A percentile compares a stretch with the other conserved stretches of the same genome.
These are phyloP conservation scores for Oreochromis aureus DNA, from an alignment of 2,113 vertebrate species.

Conservation along the genomic window DNA sequence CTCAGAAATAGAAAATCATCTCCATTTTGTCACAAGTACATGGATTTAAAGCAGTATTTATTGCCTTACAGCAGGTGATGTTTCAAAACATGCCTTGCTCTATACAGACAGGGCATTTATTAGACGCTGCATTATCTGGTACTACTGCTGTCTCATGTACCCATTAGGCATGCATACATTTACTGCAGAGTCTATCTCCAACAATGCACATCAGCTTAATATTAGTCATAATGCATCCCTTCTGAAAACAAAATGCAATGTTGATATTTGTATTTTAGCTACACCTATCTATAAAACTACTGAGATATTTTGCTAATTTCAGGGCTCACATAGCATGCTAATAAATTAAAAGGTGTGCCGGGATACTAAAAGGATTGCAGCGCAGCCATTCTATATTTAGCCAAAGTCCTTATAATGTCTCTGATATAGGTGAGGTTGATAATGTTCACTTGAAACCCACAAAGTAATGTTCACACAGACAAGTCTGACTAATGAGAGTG, in stretches of 20 bases:
- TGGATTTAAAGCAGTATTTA: neutral
- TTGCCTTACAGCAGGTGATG: neutral
- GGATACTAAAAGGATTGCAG: neutral
- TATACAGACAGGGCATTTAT: neutral
- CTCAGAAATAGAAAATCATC: neutral
- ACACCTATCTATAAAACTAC: neutral
- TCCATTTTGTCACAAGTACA: constrained; percentile 2
- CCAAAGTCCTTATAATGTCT: neutral
- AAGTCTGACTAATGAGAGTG: neutral
- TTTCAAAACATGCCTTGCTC: neutral
- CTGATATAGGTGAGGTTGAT: neutral
- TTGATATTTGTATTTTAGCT: neutral
- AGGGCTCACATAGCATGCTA: neutral
- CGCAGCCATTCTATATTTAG: neutral
- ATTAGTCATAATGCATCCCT: neutral
- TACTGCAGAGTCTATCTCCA: neutral
- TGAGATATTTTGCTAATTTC: neutral
- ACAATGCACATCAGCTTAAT: neutral
- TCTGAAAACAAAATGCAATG: neutral
- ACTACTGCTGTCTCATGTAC: constrained; percentile 1
- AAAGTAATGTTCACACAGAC: neutral
- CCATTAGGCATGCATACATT: constrained; percentile 12
- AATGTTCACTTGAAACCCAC: neutral
- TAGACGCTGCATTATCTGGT: neutral
- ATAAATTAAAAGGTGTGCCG: neutral